Evolutionary conservation across 2,888 invertebrate genomes (phyloP), one percentile per base, ranked within the genome.

Genomic region (Xylophagus ater): DNA sequence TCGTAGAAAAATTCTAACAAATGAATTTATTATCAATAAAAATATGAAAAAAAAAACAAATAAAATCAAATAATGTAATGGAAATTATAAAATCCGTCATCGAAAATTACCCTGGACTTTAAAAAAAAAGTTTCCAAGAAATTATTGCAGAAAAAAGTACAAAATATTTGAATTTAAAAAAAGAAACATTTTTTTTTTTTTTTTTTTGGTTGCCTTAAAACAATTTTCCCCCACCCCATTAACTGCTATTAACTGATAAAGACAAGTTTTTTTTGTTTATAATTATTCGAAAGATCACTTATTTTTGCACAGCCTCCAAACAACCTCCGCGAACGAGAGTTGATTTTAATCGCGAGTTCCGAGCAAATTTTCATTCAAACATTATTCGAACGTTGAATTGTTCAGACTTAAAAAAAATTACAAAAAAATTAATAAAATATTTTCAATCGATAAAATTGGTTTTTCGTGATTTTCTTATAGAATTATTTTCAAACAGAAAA

Each of bases 371-470:
- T 12, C 4, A 25, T 18, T 31, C 17, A 31, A 31, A 31, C 15
- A 12, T n/a, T 18, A 17, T 10, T 31, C 17, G 18, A 31, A 19
- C 31, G 31, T 31, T 31, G 31, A 19, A 19, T 15, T 18, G 31
- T 19, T n/a, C 20, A n/a, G 31, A 19, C 31, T 10, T 14, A 26
- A 8, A n/a, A 29, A 9, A 29, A 29, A 29, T 29, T 17, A 9
- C 5, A 10, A 15, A 12, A 15, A 15, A 31, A 31, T 26, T 13
- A 13, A 10, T 6, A 10, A 25, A 25, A 25, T 12, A 25, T 12
- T 12, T 6, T 12, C n/a, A 26, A 26, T 26, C n/a, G 23, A 10
- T 23, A 23, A 23, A 8, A 10, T 23, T 23, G n/a, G 9, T 23
- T 23, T 10, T n/a, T 23, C n/a, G 13, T 5, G 13, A 13, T 26